Base-by-base conservation (phyloP, 37 sponge, comb jelly and placozoan genomes). In the Chondrilla cf. caribensis region DNA sequence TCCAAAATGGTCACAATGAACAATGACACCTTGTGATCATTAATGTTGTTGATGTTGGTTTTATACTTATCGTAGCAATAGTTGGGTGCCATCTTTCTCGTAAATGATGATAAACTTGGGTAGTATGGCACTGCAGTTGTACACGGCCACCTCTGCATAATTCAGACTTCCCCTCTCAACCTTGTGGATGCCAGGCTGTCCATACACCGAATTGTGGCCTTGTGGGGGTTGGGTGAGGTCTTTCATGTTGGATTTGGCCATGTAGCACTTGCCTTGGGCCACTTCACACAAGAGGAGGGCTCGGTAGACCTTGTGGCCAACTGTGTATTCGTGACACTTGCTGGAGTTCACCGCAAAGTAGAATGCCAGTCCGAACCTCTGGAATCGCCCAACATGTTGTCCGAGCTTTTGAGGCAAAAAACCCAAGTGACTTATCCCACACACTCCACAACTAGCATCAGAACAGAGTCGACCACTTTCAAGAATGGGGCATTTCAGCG, bases 291-390 rank as follows among this genome's bases (percentile, higher is more conserved):
- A 82, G 41, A 94, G 60, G 86, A 94, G 82, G 28, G 91, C 91
- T 54, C 95, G 54, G 58, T 93, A 80, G 21, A 11, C 15, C 40
- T 58, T 41, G 29, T 31, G n/a, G 2, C 94, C 91, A 37, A 73
- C 68, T n/a, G 94, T 94, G 79, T 94, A 94, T 65, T 90, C 87
- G 42, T 94, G 94, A 39, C 90, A 88, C 43, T 90, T 90, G 28
- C 90, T 90, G 32, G 91, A 88, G 29, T 94, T 86, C 1, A 86
- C 86, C n/a, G 94, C 90, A 22, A 94, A 58, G 67, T 94, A 94
- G 58, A 94, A 90, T 25, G 90, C 90, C n/a, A 82, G 55, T 54
- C 94, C 94, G 83, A 90, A 90, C 29, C 90, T 70, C 33, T 80
- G 82, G 38, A 88, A 90, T 19, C 58, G 42, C 0, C 68, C 2